Percentiles rank a stretch among this genome's conserved stretches.
Conservation (phyloP, 2,113 vertebrate genomes). For the Hydropotes inermis region DNA sequence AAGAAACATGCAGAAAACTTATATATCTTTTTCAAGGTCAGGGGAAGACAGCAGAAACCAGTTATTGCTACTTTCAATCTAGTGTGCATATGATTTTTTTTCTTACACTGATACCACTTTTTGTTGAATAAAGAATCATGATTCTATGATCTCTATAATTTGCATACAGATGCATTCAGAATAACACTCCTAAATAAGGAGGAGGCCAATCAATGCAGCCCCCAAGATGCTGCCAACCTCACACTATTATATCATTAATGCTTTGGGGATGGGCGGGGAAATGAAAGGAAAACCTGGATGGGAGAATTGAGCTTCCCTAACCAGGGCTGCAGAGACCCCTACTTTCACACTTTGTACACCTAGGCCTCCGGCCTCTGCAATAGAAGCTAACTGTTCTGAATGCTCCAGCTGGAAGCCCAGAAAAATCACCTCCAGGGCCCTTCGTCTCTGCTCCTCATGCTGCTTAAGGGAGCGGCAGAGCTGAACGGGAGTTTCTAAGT, state of each 20-base stretch:
- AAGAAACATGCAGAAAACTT: not conserved
- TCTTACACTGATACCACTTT: slow-evolving; percentile 14
- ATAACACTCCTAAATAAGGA: slow-evolving; percentile 5
- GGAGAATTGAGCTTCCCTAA: not conserved
- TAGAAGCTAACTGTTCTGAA: not conserved
- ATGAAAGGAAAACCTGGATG: not conserved
- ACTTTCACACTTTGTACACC: not conserved
- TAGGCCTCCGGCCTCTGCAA: not conserved
- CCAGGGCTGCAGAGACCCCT: not conserved
- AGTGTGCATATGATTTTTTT: not conserved
- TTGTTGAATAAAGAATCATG: slow-evolving; percentile 39
- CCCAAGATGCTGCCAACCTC: not conserved
- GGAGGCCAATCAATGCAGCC: not conserved
- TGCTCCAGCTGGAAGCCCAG: not conserved
- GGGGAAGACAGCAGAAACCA: slow-evolving; percentile 26
- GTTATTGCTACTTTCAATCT: slow-evolving; percentile 45
- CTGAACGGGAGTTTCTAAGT: not conserved
- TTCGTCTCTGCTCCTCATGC: not conserved
- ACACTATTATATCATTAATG: not conserved
- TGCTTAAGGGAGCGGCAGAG: not conserved
- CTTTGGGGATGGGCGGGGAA: not conserved
- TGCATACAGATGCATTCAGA: slow-evolving; percentile 38
- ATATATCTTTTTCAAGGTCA: slow-evolving; percentile 45
- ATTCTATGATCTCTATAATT: slow-evolving; percentile 46
- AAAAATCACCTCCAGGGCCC: not conserved